Evolutionary conservation across 2,888 invertebrate genomes (phyloP).

Genomic region (Xestia ashworthii): DNA sequence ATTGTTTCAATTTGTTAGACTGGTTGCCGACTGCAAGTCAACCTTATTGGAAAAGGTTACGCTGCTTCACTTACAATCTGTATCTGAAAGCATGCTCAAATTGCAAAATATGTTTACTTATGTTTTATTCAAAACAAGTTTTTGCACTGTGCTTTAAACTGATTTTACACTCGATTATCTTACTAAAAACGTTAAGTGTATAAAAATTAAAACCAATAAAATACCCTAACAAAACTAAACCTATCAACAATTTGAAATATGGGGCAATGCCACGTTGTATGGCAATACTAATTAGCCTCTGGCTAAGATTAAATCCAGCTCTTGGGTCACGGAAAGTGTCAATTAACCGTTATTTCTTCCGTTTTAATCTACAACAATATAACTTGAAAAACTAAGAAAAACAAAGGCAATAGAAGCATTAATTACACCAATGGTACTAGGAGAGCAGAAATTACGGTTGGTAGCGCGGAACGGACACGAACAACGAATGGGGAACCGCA

Average conservation of each 20-base stretch:
- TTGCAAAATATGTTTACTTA: background rate
- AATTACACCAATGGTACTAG: constrained; percentile 22
- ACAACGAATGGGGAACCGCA: constrained; percentile 43
- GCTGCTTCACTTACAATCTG: background rate
- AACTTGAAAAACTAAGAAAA: background rate
- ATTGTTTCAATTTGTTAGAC: constrained; percentile 1
- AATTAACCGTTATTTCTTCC: background rate
- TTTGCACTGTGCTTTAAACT: too few relatives aligned
- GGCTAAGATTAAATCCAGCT: background rate
- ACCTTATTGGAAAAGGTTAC: background rate
- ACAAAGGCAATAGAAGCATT: constrained; percentile 2
- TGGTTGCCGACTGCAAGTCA: background rate
- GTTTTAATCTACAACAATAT: background rate
- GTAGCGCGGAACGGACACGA: constrained; percentile 33
- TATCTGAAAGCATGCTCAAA: background rate
- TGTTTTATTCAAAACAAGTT: background rate
- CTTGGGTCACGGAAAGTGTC: background rate
- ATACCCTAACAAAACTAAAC: background rate
- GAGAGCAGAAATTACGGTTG: constrained; percentile 23
- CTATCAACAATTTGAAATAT: background rate
- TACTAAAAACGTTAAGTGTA: background rate
- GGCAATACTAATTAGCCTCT: background rate
- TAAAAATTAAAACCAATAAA: background rate
- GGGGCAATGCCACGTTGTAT: background rate
- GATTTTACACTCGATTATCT: background rate